Conservation (phyloP, 1,140 invertebrate species). For the Scaptodrosophila lebanonensis region DNA sequence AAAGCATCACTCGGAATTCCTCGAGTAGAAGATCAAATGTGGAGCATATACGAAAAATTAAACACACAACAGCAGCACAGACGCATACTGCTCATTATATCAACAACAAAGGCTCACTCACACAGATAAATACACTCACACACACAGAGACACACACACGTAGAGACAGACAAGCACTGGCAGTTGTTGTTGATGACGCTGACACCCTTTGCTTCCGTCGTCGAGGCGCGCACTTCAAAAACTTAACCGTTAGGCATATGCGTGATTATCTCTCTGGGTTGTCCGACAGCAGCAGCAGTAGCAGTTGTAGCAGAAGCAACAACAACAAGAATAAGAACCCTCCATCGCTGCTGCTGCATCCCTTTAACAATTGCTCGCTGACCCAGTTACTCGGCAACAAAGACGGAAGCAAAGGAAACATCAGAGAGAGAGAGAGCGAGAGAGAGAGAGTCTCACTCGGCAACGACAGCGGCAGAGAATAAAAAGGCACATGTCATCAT, state of each 20-base stretch:
- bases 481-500: constrained; percentile 74
- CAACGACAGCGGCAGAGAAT: constrained; percentile 17
- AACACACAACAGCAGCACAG: constrained; percentile 22
- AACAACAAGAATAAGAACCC: no score
- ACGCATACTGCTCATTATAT: constrained; percentile 53
- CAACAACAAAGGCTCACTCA: constrained; percentile 19
- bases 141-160: constrained; percentile 11
- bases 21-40: constrained; percentile 46
- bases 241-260: constrained; percentile 74
- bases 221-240: constrained; percentile 58
- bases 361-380: constrained; percentile 67
- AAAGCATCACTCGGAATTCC: no score
- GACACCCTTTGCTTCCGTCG: constrained; percentile 49
- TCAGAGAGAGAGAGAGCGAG: constrained; percentile 5
- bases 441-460: no score
- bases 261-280: constrained; percentile 65
- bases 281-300: constrained; percentile 35
- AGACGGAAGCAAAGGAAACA: constrained; percentile 73
- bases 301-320: constrained; percentile 28
- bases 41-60: constrained; percentile 52
- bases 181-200: constrained; percentile 35
- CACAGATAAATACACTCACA: no score
- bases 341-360: constrained; percentile 20
- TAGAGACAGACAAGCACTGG: neutral
- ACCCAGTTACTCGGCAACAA: constrained; percentile 74